Conservation (phyloP, 2,888 invertebrate genomes). For the Perithous albicinctus region DNA sequence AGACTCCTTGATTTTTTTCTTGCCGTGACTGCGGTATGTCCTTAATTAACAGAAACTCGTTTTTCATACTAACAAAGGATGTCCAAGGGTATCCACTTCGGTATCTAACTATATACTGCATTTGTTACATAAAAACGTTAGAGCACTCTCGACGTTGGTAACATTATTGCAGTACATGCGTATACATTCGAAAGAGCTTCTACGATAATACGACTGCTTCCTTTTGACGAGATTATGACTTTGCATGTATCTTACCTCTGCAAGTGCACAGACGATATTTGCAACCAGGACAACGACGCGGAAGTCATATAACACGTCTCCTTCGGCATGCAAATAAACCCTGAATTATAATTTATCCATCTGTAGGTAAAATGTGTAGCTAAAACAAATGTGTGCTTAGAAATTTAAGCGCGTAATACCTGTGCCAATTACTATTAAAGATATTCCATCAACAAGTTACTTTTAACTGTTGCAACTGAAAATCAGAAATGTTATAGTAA, state of each 20-base stretch:
- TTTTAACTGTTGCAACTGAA: too few relatives aligned
- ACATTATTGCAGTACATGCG: conserved; percentile 24
- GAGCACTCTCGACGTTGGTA: conserved; percentile 36
- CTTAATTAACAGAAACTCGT: conserved; percentile 75
- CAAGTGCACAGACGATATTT: neutral
- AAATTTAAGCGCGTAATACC: neutral
- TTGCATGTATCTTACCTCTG: neutral
- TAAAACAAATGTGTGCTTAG: neutral
- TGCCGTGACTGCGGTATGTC: conserved; percentile 54
- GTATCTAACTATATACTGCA: conserved; percentile 70
- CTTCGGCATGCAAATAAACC: conserved; percentile 41
- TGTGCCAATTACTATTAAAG: too few relatives aligned
- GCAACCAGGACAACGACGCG: conserved; percentile 4
- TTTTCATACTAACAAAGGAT: conserved; percentile 73
- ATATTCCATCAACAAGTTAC: too few relatives aligned
- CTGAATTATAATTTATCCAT: neutral
- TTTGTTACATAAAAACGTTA: conserved; percentile 67
- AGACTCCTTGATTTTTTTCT: conserved; percentile 52
- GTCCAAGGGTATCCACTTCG: conserved; percentile 78
- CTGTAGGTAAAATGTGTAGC: neutral
- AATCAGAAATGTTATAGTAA: too few relatives aligned
- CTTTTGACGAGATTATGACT: conserved; percentile 17
- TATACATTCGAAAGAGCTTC: neutral
- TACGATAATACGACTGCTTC: neutral
- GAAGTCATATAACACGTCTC: conserved; percentile 27